A percentile compares a stretch with the other conserved stretches of the same genome.
These are phyloP conservation scores for Neelides sp. DNA, from an alignment of 1,140 invertebrate species.

Conservation along the genomic window DNA sequence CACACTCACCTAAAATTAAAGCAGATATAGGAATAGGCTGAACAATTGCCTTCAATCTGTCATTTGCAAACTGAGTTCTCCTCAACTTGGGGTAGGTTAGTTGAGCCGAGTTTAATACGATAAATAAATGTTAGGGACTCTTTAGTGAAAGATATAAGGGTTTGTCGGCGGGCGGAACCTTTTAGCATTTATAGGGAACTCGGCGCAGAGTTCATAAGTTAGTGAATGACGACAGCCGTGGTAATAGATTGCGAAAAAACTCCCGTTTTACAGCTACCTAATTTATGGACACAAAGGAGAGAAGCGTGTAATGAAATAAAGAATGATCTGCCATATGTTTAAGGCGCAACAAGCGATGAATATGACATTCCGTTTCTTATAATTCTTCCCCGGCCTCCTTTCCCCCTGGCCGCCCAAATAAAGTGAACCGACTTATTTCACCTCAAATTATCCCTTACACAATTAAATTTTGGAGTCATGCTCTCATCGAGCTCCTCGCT, in stretches of 20 bases:
- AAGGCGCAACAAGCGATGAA: slow-evolving; percentile 25
- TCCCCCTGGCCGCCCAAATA: background rate
- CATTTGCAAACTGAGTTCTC: too few species aligned
- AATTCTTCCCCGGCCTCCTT: background rate
- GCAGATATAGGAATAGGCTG: too few species aligned
- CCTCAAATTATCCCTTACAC: too few species aligned
- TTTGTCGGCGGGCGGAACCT: background rate
- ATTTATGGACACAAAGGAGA: slow-evolving; percentile 27
- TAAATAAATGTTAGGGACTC: too few species aligned
- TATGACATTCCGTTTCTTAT: slow-evolving; percentile 17
- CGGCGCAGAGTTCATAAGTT: slow-evolving; percentile 7
- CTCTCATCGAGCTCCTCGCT: too few species aligned
- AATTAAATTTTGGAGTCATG: too few species aligned
- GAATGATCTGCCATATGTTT: slow-evolving; percentile 25
- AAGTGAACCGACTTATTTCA: too few species aligned
- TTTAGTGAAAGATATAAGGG: background rate
- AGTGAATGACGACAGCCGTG: slow-evolving; percentile 13
- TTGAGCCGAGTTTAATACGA: too few species aligned
- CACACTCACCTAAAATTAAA: too few species aligned
- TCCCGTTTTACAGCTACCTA: slow-evolving; percentile 20
- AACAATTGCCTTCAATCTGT: too few species aligned
- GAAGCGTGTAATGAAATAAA: slow-evolving; percentile 26
- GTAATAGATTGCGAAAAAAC: slow-evolving; percentile 27
- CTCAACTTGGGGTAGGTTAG: too few species aligned
- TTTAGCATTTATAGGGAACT: slow-evolving; percentile 1